Percentiles rank a stretch among this genome's conserved stretches.
Conservation (phyloP, 2,888 invertebrate species). For the Celastrina argiolus region DNA sequence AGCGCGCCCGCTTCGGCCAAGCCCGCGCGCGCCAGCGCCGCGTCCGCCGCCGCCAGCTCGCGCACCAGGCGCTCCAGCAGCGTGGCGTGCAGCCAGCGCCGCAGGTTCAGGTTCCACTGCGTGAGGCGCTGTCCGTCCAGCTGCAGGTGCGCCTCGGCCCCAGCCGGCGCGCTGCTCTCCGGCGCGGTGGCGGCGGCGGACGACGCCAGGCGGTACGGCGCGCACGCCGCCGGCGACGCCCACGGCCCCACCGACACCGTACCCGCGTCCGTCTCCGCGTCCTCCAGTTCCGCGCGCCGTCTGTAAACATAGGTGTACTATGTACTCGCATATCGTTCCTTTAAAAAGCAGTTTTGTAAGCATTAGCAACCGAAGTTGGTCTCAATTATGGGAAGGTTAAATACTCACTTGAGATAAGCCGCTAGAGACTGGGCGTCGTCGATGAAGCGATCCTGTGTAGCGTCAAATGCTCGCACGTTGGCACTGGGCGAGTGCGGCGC, state of each 20-base stretch:
- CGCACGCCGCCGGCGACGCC: conserved; percentile 27
- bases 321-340: not conserved
- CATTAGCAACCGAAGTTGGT: too few relatives aligned
- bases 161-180: conserved; percentile 46
- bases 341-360: too few relatives aligned
- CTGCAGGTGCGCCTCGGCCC: conserved; percentile 79
- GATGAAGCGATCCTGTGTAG: conserved; percentile 46
- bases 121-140: conserved; percentile 83
- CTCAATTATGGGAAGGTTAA: not conserved
- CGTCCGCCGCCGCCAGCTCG: conserved; percentile 86
- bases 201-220: conserved; percentile 77
- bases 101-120: conserved; percentile 86
- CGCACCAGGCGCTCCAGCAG: conserved; percentile 85
- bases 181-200: conserved; percentile 40
- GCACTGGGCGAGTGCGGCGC: conserved; percentile 29
- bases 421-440: conserved; percentile 41
- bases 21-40: conserved; percentile 83
- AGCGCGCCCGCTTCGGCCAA: conserved; percentile 73
- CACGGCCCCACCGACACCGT: conserved; percentile 68
- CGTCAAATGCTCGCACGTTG: conserved; percentile 26
- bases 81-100: conserved; percentile 91
- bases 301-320: conserved; percentile 28
- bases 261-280: conserved; percentile 53
- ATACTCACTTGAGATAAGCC: conserved; percentile 38
- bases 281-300: conserved; percentile 40